phyloP scores from a whole-genome alignment of 1,140 invertebrate species.

The Neocloeon triangulifer region DNA sequence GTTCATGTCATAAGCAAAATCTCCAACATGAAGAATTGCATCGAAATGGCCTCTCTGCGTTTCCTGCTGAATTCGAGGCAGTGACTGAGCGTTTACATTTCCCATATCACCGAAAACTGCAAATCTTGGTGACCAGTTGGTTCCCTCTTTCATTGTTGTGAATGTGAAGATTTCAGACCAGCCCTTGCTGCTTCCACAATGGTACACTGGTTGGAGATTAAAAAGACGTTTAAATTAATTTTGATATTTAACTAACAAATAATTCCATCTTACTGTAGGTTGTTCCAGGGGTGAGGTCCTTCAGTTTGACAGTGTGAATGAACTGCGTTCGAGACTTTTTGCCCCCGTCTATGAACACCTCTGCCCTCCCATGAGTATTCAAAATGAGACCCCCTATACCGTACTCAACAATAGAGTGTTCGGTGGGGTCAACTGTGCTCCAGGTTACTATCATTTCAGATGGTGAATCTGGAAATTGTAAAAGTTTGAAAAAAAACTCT shows the following conservation, averaged over 20 bases:
- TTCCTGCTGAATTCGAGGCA: slow-evolving; percentile 58
- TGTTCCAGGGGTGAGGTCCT: slow-evolving; percentile 27
- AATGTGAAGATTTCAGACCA: slow-evolving; percentile 65
- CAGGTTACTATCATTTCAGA: slow-evolving; percentile 69
- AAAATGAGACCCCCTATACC: slow-evolving; percentile 32
- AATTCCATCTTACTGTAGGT: slow-evolving; percentile 41
- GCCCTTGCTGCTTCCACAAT: slow-evolving; percentile 50
- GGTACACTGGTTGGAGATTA: slow-evolving; percentile 44
- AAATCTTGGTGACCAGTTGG: slow-evolving; percentile 51
- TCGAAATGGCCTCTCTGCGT: slow-evolving; percentile 60
- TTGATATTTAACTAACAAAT: no score
- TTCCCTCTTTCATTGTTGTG: slow-evolving; percentile 31
- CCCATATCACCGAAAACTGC: slow-evolving; percentile 85
- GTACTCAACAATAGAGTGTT: slow-evolving; percentile 50
- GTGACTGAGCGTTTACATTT: slow-evolving; percentile 66
- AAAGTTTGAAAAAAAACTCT: neutral
- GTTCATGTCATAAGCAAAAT: slow-evolving; percentile 93
- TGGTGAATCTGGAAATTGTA: slow-evolving; percentile 24
- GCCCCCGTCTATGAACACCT: slow-evolving; percentile 62
- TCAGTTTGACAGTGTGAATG: slow-evolving; percentile 52
- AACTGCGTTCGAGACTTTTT: slow-evolving; percentile 37
- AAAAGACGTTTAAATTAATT: no score
- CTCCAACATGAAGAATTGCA: slow-evolving; percentile 77
- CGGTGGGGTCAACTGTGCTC: slow-evolving; percentile 54
- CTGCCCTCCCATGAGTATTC: slow-evolving; percentile 29